These are phyloP conservation scores for Ctenodactylus gundi DNA, from an alignment of 2,113 vertebrate genomes.

Conservation along the genomic window DNA sequence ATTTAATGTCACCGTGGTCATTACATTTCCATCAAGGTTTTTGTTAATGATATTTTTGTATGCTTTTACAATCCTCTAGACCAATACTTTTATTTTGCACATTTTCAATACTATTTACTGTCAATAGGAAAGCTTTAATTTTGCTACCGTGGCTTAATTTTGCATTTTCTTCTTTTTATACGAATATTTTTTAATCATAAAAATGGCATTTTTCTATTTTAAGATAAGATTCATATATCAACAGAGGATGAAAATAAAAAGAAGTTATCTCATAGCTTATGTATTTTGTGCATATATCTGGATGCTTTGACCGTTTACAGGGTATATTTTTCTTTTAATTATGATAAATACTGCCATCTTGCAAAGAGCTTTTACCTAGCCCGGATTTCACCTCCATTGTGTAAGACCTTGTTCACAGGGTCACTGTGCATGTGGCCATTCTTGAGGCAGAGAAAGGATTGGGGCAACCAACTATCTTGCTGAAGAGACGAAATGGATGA, in stretches of 20 bases:
- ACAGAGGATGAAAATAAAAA: not conserved
- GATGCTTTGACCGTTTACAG: not conserved
- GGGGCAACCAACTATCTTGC: not conserved
- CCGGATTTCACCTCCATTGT: not conserved
- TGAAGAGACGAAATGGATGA: too few species aligned
- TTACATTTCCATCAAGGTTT: not conserved
- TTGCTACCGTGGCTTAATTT: not conserved
- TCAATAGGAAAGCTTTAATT: not conserved
- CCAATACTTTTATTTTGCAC: not conserved
- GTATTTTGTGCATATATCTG: not conserved
- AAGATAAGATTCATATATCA: not conserved
- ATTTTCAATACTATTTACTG: not conserved
- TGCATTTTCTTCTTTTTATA: not conserved
- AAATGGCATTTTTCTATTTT: not conserved
- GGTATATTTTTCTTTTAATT: not conserved
- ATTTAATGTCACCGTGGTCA: not conserved
- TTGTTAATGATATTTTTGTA: not conserved
- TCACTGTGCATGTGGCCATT: not conserved
- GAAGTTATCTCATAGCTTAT: not conserved
- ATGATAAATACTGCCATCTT: not conserved
- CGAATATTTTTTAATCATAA: not conserved
- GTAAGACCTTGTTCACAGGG: too few species aligned
- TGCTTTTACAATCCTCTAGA: not conserved
- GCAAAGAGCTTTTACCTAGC: not conserved
- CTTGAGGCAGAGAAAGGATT: not conserved